Evolutionary conservation across 1,140 invertebrate genomes (phyloP).

Genomic region (Helicoverpa armigera): DNA sequence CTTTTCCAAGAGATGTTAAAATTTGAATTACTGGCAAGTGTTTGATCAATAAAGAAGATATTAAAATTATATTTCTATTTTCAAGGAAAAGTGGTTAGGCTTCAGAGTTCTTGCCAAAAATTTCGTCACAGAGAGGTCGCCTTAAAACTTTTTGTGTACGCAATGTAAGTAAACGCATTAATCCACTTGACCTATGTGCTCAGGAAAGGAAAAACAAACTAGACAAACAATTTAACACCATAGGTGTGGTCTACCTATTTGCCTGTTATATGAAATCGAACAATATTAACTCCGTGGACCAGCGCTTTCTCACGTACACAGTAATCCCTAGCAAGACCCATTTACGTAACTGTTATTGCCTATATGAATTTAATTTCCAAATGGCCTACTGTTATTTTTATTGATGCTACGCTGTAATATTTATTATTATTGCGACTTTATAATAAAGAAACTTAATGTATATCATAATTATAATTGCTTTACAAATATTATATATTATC

Average conservation of each 20-base stretch:
- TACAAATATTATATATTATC: too few relatives aligned
- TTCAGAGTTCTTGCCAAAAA: background rate
- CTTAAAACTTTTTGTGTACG: background rate
- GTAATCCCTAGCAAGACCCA: conserved; percentile 25
- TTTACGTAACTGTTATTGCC: conserved; percentile 36
- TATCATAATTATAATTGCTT: background rate
- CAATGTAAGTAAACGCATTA: background rate
- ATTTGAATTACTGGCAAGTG: too few relatives aligned
- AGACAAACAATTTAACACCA: background rate
- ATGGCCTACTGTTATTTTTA: conserved; percentile 28
- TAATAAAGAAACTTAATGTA: background rate
- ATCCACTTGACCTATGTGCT: background rate
- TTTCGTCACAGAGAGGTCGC: background rate
- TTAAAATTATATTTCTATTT: too few relatives aligned
- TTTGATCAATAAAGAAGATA: too few relatives aligned
- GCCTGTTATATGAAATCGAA: conserved; percentile 20
- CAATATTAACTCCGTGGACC: conserved; percentile 31
- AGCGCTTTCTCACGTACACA: conserved; percentile 26
- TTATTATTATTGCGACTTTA: background rate
- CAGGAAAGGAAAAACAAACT: background rate
- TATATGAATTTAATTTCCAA: conserved; percentile 24
- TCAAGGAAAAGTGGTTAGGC: too few relatives aligned
- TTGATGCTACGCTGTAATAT: conserved; percentile 2
- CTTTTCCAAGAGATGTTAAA: too few relatives aligned
- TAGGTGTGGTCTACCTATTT: conserved; percentile 41